Evolutionary conservation across 2,113 vertebrate genomes (phyloP).

Genomic region (Carassius carassius): DNA sequence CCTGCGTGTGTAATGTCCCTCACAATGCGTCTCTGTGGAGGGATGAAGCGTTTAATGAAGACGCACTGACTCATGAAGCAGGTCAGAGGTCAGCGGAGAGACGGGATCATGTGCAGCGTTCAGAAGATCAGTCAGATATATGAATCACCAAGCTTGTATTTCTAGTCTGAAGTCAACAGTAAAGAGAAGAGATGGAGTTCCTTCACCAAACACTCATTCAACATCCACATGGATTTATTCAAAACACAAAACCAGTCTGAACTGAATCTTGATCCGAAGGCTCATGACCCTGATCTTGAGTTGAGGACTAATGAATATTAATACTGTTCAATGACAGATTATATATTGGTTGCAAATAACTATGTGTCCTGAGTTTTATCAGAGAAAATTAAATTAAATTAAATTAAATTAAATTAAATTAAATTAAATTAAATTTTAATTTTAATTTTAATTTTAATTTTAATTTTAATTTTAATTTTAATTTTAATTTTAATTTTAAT

Average conservation of each 20-base stretch:
- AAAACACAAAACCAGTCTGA: neutral
- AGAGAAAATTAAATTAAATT: no score
- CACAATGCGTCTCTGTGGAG: conserved; percentile 16
- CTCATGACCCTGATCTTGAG: neutral
- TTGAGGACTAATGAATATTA: neutral
- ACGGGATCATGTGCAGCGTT: neutral
- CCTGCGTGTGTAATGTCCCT: conserved; percentile 36
- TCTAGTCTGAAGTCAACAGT: neutral
- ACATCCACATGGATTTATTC: no score
- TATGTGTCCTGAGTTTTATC: no score
- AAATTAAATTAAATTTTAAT: no score
- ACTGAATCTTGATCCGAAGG: neutral
- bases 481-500: no score
- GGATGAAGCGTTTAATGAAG: conserved; percentile 55
- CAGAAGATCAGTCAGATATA: no score
- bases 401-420: no score
- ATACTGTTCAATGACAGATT: neutral
- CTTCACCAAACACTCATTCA: neutral
- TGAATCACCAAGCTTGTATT: neutral
- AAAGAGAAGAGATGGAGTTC: no score
- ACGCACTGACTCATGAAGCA: conserved; percentile 52
- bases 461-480: no score
- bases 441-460: no score
- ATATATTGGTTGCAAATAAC: no score
- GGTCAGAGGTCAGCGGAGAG: conserved; percentile 12